Conservation (phyloP, 2,888 invertebrate species). For the Lacanobia wlatinum region DNA sequence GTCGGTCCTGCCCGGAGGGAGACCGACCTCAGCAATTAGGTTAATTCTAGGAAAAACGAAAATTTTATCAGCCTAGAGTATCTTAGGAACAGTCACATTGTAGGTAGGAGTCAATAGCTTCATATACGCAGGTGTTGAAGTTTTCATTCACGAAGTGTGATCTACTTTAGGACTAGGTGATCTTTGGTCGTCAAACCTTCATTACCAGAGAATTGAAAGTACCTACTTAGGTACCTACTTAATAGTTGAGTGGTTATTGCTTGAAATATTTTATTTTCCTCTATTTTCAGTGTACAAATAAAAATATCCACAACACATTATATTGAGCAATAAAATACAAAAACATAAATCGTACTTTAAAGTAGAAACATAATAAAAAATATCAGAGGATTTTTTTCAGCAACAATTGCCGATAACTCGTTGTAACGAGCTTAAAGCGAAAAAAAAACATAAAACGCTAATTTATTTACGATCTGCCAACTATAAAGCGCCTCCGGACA, state of each 20-base stretch:
- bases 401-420: constrained; percentile 70
- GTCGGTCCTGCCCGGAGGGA: no score
- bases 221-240: no score
- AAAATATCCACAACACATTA: constrained; percentile 43
- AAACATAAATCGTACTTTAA: constrained; percentile 49
- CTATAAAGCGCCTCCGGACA: constrained; percentile 71
- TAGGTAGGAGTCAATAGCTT: no score
- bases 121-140: no score
- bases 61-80: no score
- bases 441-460: constrained; percentile 71
- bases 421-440: constrained; percentile 69
- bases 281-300: neutral
- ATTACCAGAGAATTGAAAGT: no score
- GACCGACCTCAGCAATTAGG: no score
- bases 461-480: constrained; percentile 84
- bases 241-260: neutral
- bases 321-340: constrained; percentile 39
- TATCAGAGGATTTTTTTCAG: constrained; percentile 48
- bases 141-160: no score
- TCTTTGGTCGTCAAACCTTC: no score
- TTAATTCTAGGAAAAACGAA: no score
- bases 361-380: constrained; percentile 47
- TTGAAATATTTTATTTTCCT: neutral
- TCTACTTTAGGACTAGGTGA: no score
- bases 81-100: no score